Evolutionary conservation across 1,140 invertebrate genomes (phyloP), one percentile per base, ranked within the genome.

Genomic region (Drosophila pruinosa): DNA sequence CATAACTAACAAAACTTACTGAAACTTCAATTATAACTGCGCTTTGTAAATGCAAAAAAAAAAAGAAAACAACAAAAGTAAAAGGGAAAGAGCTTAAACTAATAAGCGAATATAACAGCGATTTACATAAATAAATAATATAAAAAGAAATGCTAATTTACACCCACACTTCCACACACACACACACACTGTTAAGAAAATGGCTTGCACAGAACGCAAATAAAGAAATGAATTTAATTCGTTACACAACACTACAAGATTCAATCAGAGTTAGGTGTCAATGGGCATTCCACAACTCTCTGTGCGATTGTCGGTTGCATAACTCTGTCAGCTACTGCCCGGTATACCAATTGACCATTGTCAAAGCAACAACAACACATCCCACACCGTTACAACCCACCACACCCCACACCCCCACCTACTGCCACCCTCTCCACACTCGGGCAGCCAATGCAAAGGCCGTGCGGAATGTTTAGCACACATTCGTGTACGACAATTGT

Each of bases 241-340:
- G 67, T 73, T 24, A 69, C 19, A 74, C 65, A 72, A 82, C 62
- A 71, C 47, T 45, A 28, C 24, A 69, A 76, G 89, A 90, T 90
- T 90, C 89, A 89, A 70, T 72, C 89, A 90, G 85, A 89, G 89
- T 89, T 89, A 83, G 75, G 72, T 89, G 85, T 86, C 89, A 89
- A 90, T 79, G 78, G 82, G 83, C 82, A 88, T 82, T 86, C 82
- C 82, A 88, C 82, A 86, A 86, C 43, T 70, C 78, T 43, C 67
- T 77, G 81, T 85, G 82, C 62, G 82, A 80, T 89, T 89, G 75
- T 88, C 80, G 73, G 67, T 89, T 89, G 89, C 75, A 90, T 89
- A 88, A 89, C 85, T 90, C 89, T 90, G 85, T 85, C 52, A 68
- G 81, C 85, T 88, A 83, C 71, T 83, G 76, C 78, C 82, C 71